Evolutionary conservation across 2,797 vertebrate species (phyloP).

Genomic region (Cheirogaleus major): DNA sequence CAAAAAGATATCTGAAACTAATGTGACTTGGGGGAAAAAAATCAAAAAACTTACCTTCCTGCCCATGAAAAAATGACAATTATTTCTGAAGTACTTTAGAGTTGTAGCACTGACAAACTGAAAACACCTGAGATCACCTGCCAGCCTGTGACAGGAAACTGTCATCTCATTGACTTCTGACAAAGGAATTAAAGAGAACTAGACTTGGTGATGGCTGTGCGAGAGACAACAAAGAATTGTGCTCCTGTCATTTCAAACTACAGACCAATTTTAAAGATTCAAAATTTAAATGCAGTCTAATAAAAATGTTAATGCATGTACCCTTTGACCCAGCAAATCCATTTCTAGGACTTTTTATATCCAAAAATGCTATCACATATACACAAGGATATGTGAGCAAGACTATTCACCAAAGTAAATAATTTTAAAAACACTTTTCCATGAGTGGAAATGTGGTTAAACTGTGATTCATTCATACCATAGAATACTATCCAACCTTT

Average conservation of each 20-base stretch:
- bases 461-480: not conserved
- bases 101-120: not conserved
- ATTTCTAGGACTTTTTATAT: not conserved
- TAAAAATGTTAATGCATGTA: not conserved
- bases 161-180: not conserved
- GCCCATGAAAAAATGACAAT: not conserved
- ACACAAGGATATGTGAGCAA: not conserved
- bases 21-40: not conserved
- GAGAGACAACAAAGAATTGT: not conserved
- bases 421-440: not conserved
- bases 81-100: not conserved
- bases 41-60: not conserved
- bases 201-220: not conserved
- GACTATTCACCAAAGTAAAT: not conserved
- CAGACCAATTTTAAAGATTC: not conserved
- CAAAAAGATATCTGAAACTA: not conserved
- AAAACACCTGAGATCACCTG: not conserved
- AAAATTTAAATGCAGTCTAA: conserved; percentile 15
- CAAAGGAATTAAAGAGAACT: not conserved
- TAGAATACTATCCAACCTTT: not conserved
- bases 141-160: not conserved
- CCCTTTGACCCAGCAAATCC: not conserved
- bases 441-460: not conserved
- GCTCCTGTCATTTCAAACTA: not conserved
- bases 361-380: not conserved